Percentiles rank a stretch among this genome's conserved stretches.
phyloP scores from a whole-genome alignment of 2,797 vertebrate species.

The Cryptoblepharus egeriae region DNA sequence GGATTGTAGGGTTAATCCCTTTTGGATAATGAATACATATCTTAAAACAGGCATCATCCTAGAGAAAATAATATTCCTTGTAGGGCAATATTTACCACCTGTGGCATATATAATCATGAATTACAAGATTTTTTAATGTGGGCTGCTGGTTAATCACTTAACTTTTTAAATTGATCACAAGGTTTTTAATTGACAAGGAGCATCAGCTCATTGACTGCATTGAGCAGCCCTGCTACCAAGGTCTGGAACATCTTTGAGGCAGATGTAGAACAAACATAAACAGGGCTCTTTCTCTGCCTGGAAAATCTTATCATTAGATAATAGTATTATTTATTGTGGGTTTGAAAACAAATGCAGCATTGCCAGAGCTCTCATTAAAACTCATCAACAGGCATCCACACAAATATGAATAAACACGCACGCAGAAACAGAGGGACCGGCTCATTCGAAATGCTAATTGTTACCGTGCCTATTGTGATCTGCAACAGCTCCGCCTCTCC shows the following conservation, averaged over 20 bases:
- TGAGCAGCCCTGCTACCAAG: no score
- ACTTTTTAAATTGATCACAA: neutral
- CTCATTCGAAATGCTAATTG: constrained; percentile 3
- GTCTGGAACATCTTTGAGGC: neutral
- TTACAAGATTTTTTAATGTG: neutral
- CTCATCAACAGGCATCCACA: neutral
- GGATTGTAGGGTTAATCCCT: no score
- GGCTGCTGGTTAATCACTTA: neutral
- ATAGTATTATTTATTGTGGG: neutral
- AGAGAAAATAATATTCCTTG: no score
- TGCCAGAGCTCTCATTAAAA: constrained; percentile 24
- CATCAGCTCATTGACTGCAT: neutral
- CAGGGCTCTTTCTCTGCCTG: neutral
- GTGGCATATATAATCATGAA: neutral
- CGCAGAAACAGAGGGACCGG: neutral
- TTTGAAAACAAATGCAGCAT: constrained; percentile 24
- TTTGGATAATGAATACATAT: neutral
- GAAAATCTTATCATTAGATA: neutral
- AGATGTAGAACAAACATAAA: neutral
- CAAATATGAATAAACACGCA: neutral
- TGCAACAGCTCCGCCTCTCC: neutral
- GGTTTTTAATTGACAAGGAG: neutral
- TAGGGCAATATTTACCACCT: no score
- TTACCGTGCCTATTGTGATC: constrained; percentile 7
- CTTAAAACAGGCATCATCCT: neutral